phyloP scores from a whole-genome alignment of 2,113 vertebrate species.

The Himantopus leucocephalus region DNA sequence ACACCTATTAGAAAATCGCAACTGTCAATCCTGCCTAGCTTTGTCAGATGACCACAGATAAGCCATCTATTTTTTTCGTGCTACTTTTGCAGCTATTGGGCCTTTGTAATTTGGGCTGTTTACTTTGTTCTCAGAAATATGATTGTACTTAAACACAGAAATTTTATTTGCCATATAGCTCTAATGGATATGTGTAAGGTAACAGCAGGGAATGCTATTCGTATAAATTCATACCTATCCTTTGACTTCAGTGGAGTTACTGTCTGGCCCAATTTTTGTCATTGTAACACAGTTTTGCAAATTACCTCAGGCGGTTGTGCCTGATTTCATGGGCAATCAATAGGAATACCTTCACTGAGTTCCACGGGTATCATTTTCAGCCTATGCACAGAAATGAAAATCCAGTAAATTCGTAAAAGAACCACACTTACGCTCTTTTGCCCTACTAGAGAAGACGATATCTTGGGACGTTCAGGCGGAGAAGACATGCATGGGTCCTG shows the following conservation, averaged over 20 bases:
- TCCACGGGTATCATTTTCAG: neutral
- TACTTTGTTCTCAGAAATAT: neutral
- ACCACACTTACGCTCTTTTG: conserved; percentile 22
- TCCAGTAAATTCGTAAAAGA: neutral
- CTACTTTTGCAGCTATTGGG: neutral
- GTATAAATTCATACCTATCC: neutral
- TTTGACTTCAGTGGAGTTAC: neutral
- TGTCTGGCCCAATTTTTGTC: neutral
- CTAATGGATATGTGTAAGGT: neutral
- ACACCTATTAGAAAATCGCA: neutral
- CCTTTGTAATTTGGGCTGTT: neutral
- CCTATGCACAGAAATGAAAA: neutral
- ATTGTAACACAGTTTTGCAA: neutral
- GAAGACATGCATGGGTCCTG: neutral
- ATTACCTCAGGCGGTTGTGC: neutral
- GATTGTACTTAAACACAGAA: neutral
- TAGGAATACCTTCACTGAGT: neutral
- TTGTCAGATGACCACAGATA: neutral
- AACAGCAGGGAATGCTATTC: neutral
- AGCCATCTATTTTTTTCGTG: neutral
- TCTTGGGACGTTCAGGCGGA: neutral
- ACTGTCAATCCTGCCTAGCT: neutral
- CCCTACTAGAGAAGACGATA: neutral
- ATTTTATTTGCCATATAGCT: neutral
- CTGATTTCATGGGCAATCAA: neutral